Evolutionary conservation across 2,888 invertebrate genomes (phyloP), one percentile per base, ranked within the genome.

Genomic region (Parnassius smintheus): DNA sequence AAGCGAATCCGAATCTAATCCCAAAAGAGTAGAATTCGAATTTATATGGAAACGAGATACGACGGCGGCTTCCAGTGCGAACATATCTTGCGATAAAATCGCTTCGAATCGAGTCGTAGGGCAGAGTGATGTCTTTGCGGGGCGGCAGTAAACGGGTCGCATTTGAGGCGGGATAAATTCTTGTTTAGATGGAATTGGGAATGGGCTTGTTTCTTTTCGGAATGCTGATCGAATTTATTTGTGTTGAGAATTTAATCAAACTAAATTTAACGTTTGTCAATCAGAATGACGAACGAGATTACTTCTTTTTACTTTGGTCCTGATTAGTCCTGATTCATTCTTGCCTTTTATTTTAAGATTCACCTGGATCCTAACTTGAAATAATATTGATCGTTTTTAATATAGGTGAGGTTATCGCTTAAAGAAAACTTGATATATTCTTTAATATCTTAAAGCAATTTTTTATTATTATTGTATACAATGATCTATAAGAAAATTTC

Each of bases 1-100:
- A 18, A 50, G 56, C 66, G 64, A 69, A 69, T 62, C 51, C 61
- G 42, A 52, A 65, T 65, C 71, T 66, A 66, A 71, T 66, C 50
- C 49, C 66, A 11, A 9, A 11, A 56, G 56, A 35, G 66, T 67
- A 70, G 62, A 62, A 62, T 66, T 65, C 57, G 63, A 71, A 66
- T 66, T 71, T 50, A 44, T 55, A 42, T 46, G 59, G 49, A 11
- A 49, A 49, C 49, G 41, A 9, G n/a, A 7, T 2, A 49, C 44
- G 46, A 50, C 22, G 18, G n/a, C 22, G 52, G 48, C 56, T 9
- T 48, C 51, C 59, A 51, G 56, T 48, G 59, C 59, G 59, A 55
- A 50, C 59, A 55, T 59, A 59, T 53, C 62, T 57, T 13, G 62
- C 55, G 59, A 56, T 64, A 59, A 58, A 59, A 59, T 63, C 62